Percentiles rank a stretch among this genome's conserved stretches.
These are phyloP conservation scores for Netta rufina DNA, from an alignment of 2,797 vertebrate species.

Conservation along the genomic window DNA sequence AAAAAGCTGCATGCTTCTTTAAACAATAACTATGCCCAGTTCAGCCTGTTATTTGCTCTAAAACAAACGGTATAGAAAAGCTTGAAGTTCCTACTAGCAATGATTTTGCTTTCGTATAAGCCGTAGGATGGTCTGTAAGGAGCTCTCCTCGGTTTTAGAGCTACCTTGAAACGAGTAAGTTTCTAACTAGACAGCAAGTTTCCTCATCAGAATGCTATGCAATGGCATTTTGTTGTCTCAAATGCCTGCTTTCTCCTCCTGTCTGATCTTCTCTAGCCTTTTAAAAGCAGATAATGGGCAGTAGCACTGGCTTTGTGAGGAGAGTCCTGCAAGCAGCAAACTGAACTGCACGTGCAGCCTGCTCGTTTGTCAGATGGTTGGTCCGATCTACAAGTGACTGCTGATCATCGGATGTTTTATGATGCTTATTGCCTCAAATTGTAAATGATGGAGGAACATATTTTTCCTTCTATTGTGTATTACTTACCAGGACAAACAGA, in stretches of 20 bases:
- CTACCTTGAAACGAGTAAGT: background rate
- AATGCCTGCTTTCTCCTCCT: background rate
- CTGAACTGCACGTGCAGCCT: fast-evolving
- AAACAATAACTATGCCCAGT: conserved; percentile 2
- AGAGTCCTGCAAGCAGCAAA: background rate
- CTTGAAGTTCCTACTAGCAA: background rate
- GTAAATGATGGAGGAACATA: background rate
- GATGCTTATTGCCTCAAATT: background rate
- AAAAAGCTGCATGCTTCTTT: conserved; percentile 25
- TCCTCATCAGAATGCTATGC: background rate
- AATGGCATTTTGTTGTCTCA: background rate
- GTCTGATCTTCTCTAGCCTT: background rate
- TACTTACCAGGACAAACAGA: background rate
- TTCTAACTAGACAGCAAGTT: background rate
- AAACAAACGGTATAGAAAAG: background rate
- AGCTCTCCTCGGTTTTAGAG: background rate
- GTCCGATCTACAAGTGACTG: background rate
- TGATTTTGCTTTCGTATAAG: background rate
- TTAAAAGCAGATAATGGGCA: background rate
- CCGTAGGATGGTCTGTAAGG: background rate
- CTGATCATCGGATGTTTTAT: background rate
- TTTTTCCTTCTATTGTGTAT: background rate
- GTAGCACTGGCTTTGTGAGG: background rate
- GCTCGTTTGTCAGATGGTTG: background rate
- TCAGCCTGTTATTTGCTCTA: background rate